Evolutionary conservation across 1,140 invertebrate species (phyloP), one percentile per base, ranked within the genome.

Genomic region (Atta colombica): DNA sequence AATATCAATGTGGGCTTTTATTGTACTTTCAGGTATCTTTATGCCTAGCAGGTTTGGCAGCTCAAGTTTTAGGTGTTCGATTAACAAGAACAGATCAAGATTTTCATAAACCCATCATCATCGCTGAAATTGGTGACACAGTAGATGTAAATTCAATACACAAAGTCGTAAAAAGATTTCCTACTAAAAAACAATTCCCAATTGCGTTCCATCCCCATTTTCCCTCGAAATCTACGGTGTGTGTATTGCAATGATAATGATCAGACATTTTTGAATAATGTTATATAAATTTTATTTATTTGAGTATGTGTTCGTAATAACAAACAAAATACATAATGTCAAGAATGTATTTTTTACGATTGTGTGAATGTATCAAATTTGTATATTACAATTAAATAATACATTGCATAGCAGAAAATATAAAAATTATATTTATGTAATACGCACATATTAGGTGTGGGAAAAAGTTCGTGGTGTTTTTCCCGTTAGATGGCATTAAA

Each of bases 1-100:
- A 45, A 45, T 51, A 51, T 69, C 39, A 25, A 28, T 16, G 25
- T 39, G 45, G 2, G 39, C 4, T 5, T 72, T 74, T 78, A 6
- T n/a, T 74, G 18, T 66, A 53, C 71, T 90, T 94, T 31, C 91
- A 97, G 96, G 96, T 97, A 25, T 95, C 94, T 14, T 89, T 96
- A n/a, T 96, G 96, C 84, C 96, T 97, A 92, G 96, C 97, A 92
- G 96, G 96, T 91, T 94, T 97, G 55, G 96, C 96, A 51, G 97
- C 97, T 12, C 97, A 97, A 92, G 94, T 97, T 25, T 93, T 97
- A 10, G 97, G 97, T 21, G 95, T 97, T 18, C 95, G 96, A 90
- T 93, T 97, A 75, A 97, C 96, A 25, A 96, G 96, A 90, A 96
- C 96, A 39, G 97, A 97, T 88, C 95, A 97, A 88, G 97, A 97